Evolutionary conservation across 2,797 vertebrate genomes (phyloP).

Genomic region (Rhinogobio ventralis): DNA sequence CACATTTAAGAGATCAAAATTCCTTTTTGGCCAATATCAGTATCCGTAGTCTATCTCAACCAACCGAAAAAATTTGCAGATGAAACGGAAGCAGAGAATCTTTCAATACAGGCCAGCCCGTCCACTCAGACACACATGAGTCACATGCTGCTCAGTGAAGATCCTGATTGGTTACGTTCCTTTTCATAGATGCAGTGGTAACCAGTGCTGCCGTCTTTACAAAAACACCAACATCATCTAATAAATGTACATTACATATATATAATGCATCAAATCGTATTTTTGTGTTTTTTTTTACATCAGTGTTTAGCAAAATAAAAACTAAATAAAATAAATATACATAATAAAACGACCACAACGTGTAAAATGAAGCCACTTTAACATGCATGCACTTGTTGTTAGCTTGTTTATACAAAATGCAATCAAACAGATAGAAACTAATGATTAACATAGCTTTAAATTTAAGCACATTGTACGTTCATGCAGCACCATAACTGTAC

Average conservation of each 20-base stretch:
- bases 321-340: not conserved
- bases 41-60: constrained; percentile 50
- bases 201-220: not conserved
- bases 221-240: not conserved
- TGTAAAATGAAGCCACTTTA: not conserved
- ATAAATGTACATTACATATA: not conserved
- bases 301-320: not conserved
- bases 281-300: not conserved
- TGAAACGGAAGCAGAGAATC: constrained; percentile 51
- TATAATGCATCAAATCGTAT: not conserved
- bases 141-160: constrained; percentile 16
- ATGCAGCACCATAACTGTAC: not conserved
- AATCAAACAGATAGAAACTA: not conserved
- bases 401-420: not conserved
- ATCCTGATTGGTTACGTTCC: constrained; percentile 1
- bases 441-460: not conserved
- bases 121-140: constrained; percentile 3
- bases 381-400: not conserved
- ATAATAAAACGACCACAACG: not conserved
- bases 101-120: not conserved
- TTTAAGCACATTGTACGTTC: not conserved
- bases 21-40: constrained; percentile 42
- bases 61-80: constrained; percentile 44
- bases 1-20: too few relatives aligned
- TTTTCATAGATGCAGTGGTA: not conserved